Evolutionary conservation across 2,888 invertebrate species (phyloP), one percentile per base, ranked within the genome.

Genomic region (Odontocolon sp.): DNA sequence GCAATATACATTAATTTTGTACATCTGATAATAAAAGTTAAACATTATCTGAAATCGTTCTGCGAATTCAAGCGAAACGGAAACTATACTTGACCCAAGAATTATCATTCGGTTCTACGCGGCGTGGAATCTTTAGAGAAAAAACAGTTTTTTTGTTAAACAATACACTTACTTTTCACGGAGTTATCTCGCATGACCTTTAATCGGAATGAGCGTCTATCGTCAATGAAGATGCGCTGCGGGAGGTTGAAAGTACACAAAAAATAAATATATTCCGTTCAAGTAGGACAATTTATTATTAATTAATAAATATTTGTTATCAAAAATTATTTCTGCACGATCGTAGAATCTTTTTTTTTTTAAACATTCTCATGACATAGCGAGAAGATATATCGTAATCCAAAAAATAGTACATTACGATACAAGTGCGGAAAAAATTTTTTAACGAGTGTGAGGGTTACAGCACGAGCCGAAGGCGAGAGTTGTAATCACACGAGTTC

Each of bases 1-100:
- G 77, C 77, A 26, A 57, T 77, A 77, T 77, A 77, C 72, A 72
- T 77, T 72, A 72, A 71, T 72, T 77, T 77, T 77, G 77, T 77
- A 77, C 77, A 77, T 77, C 77, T 72, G 77, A 77, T 77, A 72
- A 72, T 77, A 77, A 77, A 68, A 59, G 57, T 59, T 66, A 36
- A 70, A 66, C 64, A 69, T 57, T 50, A 69, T 59, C 57, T 28
- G 40, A 71, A 67, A 33, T n/a, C 21, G 14, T 42, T 18, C 16
- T 11, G 18, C 26, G 28, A 11, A 11, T 14, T n/a, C 1, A 45
- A 23, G n/a, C 36, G 36, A 36, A 21, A 16, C 45, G 16, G 45
- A 21, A 45, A 45, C n/a, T n/a, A n/a, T n/a, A n/a, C n/a, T n/a
- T n/a, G n/a, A n/a, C n/a, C n/a, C n/a, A n/a, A n/a, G n/a, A n/a